Conservation (phyloP, 2,797 vertebrate species). For the Mareca penelope region DNA sequence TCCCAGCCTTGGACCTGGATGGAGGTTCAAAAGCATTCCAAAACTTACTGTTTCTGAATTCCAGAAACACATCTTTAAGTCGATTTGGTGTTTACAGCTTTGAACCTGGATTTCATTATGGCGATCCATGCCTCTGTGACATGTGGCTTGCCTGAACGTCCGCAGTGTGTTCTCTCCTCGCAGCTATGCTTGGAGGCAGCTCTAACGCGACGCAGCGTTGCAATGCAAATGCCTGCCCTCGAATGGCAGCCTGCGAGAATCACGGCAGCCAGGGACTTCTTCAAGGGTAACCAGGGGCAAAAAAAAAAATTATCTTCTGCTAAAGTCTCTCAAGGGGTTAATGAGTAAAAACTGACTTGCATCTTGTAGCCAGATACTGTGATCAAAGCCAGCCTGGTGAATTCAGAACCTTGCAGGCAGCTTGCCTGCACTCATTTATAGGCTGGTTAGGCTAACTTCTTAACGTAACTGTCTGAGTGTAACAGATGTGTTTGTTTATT, state of each 20-base stretch:
- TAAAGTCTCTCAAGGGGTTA: neutral
- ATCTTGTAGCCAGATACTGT: neutral
- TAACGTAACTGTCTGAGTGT: neutral
- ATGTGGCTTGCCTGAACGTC: neutral
- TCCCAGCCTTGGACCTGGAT: neutral
- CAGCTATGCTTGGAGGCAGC: neutral
- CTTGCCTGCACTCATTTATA: neutral
- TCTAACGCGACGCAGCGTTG: rapidly evolving
- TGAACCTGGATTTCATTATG: slow-evolving; percentile 4
- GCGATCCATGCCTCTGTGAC: neutral
- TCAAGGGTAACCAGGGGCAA: neutral
- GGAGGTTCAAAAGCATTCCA: slow-evolving; percentile 22
- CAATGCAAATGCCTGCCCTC: neutral
- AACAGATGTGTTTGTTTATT: neutral
- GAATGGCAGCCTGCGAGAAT: neutral
- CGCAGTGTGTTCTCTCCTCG: rapidly evolving
- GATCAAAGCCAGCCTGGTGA: neutral
- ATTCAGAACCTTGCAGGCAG: neutral
- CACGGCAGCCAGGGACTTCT: neutral
- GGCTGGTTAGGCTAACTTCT: neutral
- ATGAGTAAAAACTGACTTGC: neutral
- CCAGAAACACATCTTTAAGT: neutral
- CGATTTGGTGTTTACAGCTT: neutral
- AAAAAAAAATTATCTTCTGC: neutral
- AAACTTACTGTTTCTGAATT: neutral